Conservation (phyloP, 2,797 vertebrate genomes). For the Notamacropus eugenii region DNA sequence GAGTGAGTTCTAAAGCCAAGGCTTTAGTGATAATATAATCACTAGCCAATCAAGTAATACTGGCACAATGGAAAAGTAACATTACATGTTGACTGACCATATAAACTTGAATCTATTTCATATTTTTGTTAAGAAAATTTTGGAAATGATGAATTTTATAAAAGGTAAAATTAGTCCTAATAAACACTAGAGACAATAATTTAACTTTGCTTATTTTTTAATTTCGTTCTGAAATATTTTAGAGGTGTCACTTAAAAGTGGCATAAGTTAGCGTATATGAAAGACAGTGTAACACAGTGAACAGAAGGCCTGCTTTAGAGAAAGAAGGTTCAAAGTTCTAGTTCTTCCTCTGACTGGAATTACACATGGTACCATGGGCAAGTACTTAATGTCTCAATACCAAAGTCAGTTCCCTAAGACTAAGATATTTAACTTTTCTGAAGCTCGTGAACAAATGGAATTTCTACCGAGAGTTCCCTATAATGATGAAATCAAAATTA, state of each 20-base stretch:
- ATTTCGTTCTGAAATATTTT: background rate
- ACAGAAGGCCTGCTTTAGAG: background rate
- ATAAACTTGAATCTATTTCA: background rate
- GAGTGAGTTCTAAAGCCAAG: background rate
- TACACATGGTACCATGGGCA: background rate
- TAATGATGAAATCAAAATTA: background rate
- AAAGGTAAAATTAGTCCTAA: background rate
- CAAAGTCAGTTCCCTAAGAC: background rate
- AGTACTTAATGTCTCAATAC: background rate
- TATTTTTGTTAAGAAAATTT: background rate
- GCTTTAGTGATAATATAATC: background rate
- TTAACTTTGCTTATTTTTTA: background rate
- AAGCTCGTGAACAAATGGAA: accelerated
- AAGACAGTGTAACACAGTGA: background rate
- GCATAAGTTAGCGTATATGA: background rate
- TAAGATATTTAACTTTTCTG: background rate
- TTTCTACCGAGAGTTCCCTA: background rate
- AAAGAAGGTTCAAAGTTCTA: background rate
- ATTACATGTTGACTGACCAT: background rate
- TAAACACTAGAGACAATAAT: background rate
- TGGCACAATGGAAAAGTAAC: background rate
- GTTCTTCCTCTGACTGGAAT: background rate
- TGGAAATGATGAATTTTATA: background rate
- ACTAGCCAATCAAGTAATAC: background rate
- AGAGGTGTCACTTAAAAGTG: background rate